These are phyloP conservation scores for Oreortyx pictus DNA, from an alignment of 2,797 vertebrate genomes.

Conservation along the genomic window DNA sequence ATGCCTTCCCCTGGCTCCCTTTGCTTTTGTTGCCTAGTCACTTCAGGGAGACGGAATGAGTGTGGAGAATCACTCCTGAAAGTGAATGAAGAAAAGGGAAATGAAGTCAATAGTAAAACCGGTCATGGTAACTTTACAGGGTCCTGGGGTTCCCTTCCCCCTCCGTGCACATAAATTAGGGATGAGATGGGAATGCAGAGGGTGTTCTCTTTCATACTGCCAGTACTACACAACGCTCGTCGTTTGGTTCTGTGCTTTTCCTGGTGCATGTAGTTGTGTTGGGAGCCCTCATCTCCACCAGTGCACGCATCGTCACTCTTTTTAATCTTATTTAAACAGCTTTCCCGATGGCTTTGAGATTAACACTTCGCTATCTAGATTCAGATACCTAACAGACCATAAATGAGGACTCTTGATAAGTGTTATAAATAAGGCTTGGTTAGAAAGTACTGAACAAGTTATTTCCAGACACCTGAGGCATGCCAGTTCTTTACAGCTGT, in stretches of 20 bases:
- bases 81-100: conserved; percentile 49
- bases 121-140: conserved; percentile 28
- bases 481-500: not conserved
- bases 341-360: not conserved
- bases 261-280: fast-evolving
- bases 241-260: not conserved
- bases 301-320: not conserved
- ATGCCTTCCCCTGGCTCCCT: conserved; percentile 36
- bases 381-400: not conserved
- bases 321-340: not conserved
- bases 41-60: conserved; percentile 3
- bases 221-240: not conserved
- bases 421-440: not conserved
- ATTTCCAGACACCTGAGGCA: not conserved
- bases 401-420: not conserved
- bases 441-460: not conserved
- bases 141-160: not conserved
- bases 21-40: conserved; percentile 50
- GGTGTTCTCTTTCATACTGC: not conserved
- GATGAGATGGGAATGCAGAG: conserved; percentile 25
- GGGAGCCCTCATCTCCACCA: not conserved
- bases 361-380: not conserved
- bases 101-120: conserved; percentile 1
- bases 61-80: conserved; percentile 18
- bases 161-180: not conserved